A percentile compares a stretch with the other conserved stretches of the same genome.
Evolutionary conservation across 2,888 invertebrate genomes (phyloP).

Genomic region (Rotaria macrura): DNA sequence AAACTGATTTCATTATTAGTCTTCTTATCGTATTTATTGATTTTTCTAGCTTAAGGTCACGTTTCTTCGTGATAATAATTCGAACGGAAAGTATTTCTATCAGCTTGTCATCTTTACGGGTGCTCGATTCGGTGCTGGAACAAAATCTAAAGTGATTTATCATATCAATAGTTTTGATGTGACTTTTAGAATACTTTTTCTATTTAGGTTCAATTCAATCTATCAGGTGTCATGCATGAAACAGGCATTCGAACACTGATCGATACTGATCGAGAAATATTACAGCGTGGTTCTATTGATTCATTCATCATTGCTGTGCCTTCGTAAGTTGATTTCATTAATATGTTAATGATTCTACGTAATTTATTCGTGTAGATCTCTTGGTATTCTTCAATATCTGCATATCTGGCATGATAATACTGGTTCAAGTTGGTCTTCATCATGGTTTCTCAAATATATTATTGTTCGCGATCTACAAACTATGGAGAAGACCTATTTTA

Average conservation of each 20-base stretch:
- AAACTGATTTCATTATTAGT: too few species aligned
- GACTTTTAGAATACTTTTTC: too few species aligned
- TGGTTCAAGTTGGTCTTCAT: background rate
- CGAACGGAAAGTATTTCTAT: conserved; percentile 50
- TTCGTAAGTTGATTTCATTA: too few species aligned
- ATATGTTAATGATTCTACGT: too few species aligned
- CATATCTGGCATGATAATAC: background rate
- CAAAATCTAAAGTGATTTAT: conserved; percentile 46
- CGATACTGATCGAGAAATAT: conserved; percentile 45
- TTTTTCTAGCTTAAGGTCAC: conserved; percentile 40
- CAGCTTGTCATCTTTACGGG: conserved; percentile 51
- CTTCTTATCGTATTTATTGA: too few species aligned
- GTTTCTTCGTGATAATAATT: conserved; percentile 50
- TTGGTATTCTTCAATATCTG: background rate
- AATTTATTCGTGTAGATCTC: background rate
- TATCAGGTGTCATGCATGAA: conserved; percentile 40
- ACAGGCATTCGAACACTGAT: conserved; percentile 49
- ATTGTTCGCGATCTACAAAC: background rate
- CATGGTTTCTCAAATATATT: background rate
- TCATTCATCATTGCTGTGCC: conserved; percentile 47
- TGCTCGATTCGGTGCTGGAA: conserved; percentile 44
- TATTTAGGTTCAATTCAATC: conserved; percentile 24
- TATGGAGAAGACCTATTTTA: background rate
- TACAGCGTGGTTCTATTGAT: conserved; percentile 46
- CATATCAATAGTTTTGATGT: background rate